These are phyloP conservation scores for Xylocampa areola DNA, from an alignment of 2,888 invertebrate genomes.

Conservation along the genomic window DNA sequence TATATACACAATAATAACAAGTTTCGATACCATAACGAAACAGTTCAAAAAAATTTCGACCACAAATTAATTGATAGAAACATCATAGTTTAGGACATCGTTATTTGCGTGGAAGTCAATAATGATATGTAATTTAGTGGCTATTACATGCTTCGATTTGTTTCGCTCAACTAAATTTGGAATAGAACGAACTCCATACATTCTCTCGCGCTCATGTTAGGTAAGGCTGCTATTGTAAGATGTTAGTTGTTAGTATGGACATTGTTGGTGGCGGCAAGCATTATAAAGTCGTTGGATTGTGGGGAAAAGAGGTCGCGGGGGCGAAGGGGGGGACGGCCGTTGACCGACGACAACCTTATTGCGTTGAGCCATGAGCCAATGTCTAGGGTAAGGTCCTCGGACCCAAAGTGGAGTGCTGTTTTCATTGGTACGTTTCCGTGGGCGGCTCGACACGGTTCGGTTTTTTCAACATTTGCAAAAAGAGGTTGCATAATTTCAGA, in stretches of 20 bases:
- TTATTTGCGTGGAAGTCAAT: slow-evolving; percentile 38
- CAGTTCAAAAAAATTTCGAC: slow-evolving; percentile 11
- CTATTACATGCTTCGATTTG: slow-evolving; percentile 50
- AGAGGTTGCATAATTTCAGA: slow-evolving; percentile 73
- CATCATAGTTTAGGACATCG: slow-evolving; percentile 27
- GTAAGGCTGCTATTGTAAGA: slow-evolving; percentile 67
- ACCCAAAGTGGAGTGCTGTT: slow-evolving; percentile 75
- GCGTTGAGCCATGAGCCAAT: slow-evolving; percentile 76
- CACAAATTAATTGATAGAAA: slow-evolving; percentile 14
- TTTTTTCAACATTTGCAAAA: slow-evolving; percentile 69
- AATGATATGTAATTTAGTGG: slow-evolving; percentile 43
- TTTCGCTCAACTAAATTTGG: slow-evolving; percentile 58
- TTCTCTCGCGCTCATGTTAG: slow-evolving; percentile 64
- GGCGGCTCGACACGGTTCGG: slow-evolving; percentile 74
- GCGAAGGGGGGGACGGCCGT: slow-evolving; percentile 80
- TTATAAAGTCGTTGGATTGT: slow-evolving; percentile 74
- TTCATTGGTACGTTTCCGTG: slow-evolving; percentile 70
- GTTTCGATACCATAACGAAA: not conserved
- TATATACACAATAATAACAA: not conserved
- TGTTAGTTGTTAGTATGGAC: slow-evolving; percentile 61
- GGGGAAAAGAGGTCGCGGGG: slow-evolving; percentile 81
- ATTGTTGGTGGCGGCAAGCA: slow-evolving; percentile 65
- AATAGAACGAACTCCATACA: slow-evolving; percentile 61
- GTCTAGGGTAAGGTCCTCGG: slow-evolving; percentile 87
- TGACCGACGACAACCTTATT: slow-evolving; percentile 85